phyloP scores from a whole-genome alignment of 2,113 vertebrate species.

The Prionailurus viverrinus region DNA sequence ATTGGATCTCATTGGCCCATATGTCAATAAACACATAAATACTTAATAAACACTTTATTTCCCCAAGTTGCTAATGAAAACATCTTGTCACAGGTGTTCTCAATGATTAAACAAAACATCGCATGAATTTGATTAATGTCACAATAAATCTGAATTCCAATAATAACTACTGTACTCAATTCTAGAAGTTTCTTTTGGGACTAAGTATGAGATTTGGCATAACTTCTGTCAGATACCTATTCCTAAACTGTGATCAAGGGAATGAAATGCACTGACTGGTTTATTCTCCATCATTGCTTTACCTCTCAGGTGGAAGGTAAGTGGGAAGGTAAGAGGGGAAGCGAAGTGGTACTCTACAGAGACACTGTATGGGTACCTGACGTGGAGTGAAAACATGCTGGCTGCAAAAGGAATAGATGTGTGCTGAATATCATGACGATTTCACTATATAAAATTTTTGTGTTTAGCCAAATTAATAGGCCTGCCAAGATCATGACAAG shows the following conservation, averaged over 20 bases:
- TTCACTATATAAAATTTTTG: neutral
- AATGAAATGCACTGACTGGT: neutral
- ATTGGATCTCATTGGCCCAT: neutral
- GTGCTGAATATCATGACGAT: neutral
- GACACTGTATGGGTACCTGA: neutral
- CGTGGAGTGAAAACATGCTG: neutral
- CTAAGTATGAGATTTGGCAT: neutral
- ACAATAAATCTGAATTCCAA: neutral
- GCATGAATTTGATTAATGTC: constrained; percentile 19
- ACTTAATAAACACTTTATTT: constrained; percentile 10
- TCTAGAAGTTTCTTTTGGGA: neutral
- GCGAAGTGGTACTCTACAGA: neutral
- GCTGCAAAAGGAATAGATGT: neutral
- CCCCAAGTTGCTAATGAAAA: constrained; percentile 43
- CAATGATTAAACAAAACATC: constrained; percentile 37
- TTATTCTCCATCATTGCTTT: neutral
- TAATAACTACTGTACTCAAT: constrained; percentile 36
- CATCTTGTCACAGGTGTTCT: neutral
- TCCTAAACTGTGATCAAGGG: neutral
- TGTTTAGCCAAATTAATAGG: constrained; percentile 19
- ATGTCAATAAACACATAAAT: constrained; percentile 13
- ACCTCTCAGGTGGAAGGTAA: neutral
- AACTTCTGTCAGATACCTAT: neutral
- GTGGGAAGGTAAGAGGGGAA: no score
- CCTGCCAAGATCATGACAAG: neutral